These are phyloP conservation scores for Scolanthus callimorphus DNA, from an alignment of 92 coral and sea anemone species.

Conservation along the genomic window DNA sequence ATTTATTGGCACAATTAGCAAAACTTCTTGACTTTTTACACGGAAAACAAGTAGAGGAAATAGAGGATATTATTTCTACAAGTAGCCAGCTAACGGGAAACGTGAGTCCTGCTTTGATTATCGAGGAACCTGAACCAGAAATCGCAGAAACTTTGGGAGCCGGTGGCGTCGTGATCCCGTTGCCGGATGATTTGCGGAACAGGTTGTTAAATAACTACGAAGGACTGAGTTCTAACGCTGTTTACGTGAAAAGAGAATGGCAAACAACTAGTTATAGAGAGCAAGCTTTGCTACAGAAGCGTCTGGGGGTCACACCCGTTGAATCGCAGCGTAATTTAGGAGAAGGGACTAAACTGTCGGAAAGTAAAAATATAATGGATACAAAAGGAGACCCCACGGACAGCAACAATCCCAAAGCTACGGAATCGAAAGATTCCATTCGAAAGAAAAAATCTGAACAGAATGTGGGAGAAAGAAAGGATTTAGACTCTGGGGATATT, in stretches of 20 bases:
- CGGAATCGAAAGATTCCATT: constrained; percentile 12
- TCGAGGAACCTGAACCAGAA: constrained; percentile 17
- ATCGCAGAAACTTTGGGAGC: constrained; percentile 34
- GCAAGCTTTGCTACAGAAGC: constrained; percentile 72
- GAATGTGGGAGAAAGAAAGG: not conserved
- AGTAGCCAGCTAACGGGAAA: constrained; percentile 40
- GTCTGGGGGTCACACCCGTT: constrained; percentile 40
- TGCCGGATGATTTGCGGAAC: constrained; percentile 76
- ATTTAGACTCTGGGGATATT: not conserved
- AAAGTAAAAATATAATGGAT: constrained; percentile 8
- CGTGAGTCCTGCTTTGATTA: constrained; percentile 5
- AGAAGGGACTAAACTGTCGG: constrained; percentile 18
- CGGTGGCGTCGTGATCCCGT: constrained; percentile 65
- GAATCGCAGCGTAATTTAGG: constrained; percentile 19
- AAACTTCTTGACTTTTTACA: constrained; percentile 77
- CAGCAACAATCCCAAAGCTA: not conserved
- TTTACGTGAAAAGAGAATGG: constrained; percentile 89
- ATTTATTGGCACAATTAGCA: constrained; percentile 86
- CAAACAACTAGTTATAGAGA: constrained; percentile 90
- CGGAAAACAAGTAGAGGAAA: constrained; percentile 73
- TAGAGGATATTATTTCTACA: constrained; percentile 60
- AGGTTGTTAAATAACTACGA: constrained; percentile 80
- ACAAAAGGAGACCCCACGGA: not conserved
- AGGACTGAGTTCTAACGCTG: constrained; percentile 69
- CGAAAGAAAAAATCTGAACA: constrained; percentile 1